These are phyloP conservation scores for Fragum whitleyi DNA, from an alignment of 2,888 invertebrate genomes.

Conservation along the genomic window DNA sequence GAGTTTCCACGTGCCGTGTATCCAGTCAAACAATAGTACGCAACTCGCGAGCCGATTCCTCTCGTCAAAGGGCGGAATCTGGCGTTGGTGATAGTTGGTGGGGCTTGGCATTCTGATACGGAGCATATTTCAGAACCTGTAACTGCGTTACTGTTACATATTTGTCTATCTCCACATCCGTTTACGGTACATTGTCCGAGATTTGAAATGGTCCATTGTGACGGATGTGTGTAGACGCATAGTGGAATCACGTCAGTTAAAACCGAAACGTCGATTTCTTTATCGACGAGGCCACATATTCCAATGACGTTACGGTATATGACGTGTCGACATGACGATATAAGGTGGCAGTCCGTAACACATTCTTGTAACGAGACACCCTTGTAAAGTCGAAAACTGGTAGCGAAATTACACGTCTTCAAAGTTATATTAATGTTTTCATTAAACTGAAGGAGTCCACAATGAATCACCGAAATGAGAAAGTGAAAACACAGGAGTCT, in stretches of 20 bases:
- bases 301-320: background rate
- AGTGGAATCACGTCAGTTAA: background rate
- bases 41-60: background rate
- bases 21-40: background rate
- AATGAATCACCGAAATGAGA: no score
- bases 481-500: no score
- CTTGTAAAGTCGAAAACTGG: background rate
- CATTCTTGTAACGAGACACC: background rate
- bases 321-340: background rate
- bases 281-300: background rate
- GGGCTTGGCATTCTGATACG: background rate
- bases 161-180: constrained; percentile 7
- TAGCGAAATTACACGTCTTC: background rate
- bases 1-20: constrained; percentile 11
- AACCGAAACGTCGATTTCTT: background rate
- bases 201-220: background rate
- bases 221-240: constrained; percentile 1
- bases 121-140: background rate
- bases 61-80: background rate
- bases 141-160: background rate
- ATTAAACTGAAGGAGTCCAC: background rate
- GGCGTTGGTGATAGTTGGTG: background rate
- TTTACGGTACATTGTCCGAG: constrained; percentile 7
- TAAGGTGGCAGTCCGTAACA: constrained; percentile 6
- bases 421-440: background rate